Evolutionary conservation across 2,888 invertebrate genomes (phyloP).

Genomic region (Lasioglossum pauxillum): DNA sequence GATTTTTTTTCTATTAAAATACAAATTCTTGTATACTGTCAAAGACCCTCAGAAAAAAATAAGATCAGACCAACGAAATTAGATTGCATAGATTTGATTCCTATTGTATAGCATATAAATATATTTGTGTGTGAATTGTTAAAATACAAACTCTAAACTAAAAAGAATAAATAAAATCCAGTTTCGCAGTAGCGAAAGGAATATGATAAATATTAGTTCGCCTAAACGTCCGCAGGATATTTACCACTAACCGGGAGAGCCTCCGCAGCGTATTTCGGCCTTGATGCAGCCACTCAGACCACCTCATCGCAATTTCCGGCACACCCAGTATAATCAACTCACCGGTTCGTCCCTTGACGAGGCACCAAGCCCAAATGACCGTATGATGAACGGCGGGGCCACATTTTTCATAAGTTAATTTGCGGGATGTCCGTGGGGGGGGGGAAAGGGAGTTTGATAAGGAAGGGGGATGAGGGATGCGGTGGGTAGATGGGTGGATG

Average conservation of each 20-base stretch:
- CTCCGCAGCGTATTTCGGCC: not conserved
- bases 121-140: no score
- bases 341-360: not conserved
- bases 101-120: no score
- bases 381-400: not conserved
- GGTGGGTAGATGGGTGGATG: not conserved
- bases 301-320: not conserved
- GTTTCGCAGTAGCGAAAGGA: not conserved
- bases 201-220: not conserved
- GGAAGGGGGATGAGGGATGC: not conserved
- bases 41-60: no score
- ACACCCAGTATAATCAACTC: conserved; percentile 6
- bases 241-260: not conserved
- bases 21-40: no score
- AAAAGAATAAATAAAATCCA: not conserved
- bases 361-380: not conserved
- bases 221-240: not conserved
- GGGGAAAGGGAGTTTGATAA: not conserved
- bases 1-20: no score
- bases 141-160: no score
- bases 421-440: not conserved
- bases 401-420: conserved; percentile 8
- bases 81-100: no score
- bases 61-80: no score
- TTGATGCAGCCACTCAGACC: not conserved